These are phyloP conservation scores for Drosophila falleni DNA, from an alignment of 2,888 invertebrate species.

Conservation along the genomic window DNA sequence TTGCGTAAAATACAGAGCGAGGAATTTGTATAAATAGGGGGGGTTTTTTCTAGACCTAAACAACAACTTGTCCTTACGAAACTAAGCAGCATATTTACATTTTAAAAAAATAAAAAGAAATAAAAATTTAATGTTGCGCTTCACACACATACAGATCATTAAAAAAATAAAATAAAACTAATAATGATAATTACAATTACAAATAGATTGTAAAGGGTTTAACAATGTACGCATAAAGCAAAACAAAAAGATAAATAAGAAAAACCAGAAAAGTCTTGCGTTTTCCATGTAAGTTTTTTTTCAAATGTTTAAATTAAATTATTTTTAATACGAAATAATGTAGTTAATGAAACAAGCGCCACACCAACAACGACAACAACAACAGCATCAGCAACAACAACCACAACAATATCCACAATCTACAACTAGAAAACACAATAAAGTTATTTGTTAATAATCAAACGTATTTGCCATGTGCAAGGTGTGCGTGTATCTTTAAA, in stretches of 20 bases:
- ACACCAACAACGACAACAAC: conserved; percentile 22
- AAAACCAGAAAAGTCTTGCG: conserved; percentile 55
- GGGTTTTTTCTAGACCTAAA: conserved; percentile 28
- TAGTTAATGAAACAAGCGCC: conserved; percentile 41
- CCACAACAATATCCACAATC: conserved; percentile 38
- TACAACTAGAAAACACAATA: conserved; percentile 47
- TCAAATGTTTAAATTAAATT: conserved; percentile 46
- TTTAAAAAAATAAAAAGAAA: conserved; percentile 37
- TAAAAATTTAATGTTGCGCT: conserved; percentile 49
- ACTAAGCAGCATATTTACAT: conserved; percentile 48
- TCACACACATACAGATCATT: conserved; percentile 22
- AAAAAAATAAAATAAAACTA: conserved; percentile 43
- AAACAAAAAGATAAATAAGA: conserved; percentile 11
- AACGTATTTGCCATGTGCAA: conserved; percentile 41
- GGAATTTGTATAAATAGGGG: conserved; percentile 48
- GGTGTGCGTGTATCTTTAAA: conserved; percentile 34
- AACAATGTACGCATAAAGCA: conserved; percentile 41
- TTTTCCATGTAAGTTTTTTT: conserved; percentile 62
- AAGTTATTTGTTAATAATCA: conserved; percentile 72
- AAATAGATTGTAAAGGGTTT: conserved; percentile 63
- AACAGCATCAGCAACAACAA: conserved; percentile 19
- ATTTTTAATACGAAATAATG: conserved; percentile 43
- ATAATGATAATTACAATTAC: conserved; percentile 70
- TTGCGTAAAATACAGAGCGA: conserved; percentile 3
- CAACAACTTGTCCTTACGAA: conserved; percentile 36